Base-by-base conservation (phyloP, 2,797 vertebrate species). In the Sarcoramphus papa region DNA sequence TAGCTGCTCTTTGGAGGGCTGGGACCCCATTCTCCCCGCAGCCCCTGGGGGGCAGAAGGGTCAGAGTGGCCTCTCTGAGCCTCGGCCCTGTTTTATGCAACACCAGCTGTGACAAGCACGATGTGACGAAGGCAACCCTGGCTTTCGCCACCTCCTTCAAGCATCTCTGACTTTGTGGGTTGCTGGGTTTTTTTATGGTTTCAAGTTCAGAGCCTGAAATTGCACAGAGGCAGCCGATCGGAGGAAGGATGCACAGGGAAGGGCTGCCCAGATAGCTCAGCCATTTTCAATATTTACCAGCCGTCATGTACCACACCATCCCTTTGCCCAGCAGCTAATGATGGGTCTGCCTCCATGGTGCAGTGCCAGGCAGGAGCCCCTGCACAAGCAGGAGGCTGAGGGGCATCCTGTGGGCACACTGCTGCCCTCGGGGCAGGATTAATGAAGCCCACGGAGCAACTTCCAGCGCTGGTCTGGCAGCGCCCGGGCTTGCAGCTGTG, bases 401-500 rank as follows among this genome's bases (percentile, higher is more conserved):
- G 4, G 17, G 10, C 19, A 30, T 17, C 40, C 74, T 28, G 24
- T 1, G 3, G 48, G 68, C 37, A 60, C 0, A 0, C 28, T 33
- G 53, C 37, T 67, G 53, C 23, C 37, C 35, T 79, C 1, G 1
- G 31, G 10, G 12, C 23, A 51, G 37, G 51, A 43, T 23, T 35
- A 43, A 79, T 16, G 33, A 80, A 80, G 53, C 31, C 33, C 57
- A 64, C 0, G 1, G 35, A 65, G 37, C 33, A 59, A 51, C 13
- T 23, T 50, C 45, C 51, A 51, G 59, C 51, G 37, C 45, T 57
- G 43, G 10, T 8, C 51, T 20, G 31, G 53, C 33, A 80, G 27
- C 1, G 3, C 45, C 51, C 0, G 2, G 45, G 51, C 60, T 73
- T 2, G 2, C 33, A 57, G 60, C 15, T 59, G 43, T 8, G 1